phyloP scores from a whole-genome alignment of 2,888 invertebrate genomes.

The Apamea crenata region DNA sequence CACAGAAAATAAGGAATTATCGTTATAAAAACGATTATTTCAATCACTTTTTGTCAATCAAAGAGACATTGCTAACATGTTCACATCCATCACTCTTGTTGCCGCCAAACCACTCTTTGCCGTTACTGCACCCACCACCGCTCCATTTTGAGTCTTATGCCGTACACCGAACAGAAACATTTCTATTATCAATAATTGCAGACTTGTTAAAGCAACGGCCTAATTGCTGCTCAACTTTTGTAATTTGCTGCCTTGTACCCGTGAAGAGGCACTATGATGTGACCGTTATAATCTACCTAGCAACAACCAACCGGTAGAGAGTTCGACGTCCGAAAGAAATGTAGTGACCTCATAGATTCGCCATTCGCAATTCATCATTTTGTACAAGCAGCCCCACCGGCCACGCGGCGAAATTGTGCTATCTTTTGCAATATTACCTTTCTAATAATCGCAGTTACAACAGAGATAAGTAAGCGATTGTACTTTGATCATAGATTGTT shows the following conservation, averaged over 20 bases:
- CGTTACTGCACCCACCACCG: conserved; percentile 35
- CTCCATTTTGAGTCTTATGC: conserved; percentile 64
- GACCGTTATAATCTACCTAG: conserved; percentile 85
- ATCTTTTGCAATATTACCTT: conserved; percentile 68
- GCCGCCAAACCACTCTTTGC: conserved; percentile 53
- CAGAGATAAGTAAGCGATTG: conserved; percentile 46
- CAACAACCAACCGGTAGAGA: conserved; percentile 79
- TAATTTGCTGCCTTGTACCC: conserved; percentile 73
- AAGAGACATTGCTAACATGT: conserved; percentile 57
- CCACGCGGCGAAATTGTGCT: conserved; percentile 67
- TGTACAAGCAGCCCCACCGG: conserved; percentile 78
- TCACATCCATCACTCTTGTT: conserved; percentile 67
- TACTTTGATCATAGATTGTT: conserved; percentile 43
- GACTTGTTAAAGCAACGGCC: conserved; percentile 62
- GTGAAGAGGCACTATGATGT: conserved; percentile 77
- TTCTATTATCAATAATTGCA: conserved; percentile 63
- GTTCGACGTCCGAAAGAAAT: conserved; percentile 87
- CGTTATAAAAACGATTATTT: conserved; percentile 59
- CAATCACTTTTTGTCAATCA: conserved; percentile 69
- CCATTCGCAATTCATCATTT: conserved; percentile 87
- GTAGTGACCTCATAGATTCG: conserved; percentile 86
- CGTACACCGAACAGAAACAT: conserved; percentile 50
- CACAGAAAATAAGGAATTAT: conserved; percentile 50
- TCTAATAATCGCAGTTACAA: conserved; percentile 56
- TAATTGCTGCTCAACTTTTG: conserved; percentile 73